A percentile compares a stretch with the other conserved stretches of the same genome.
Evolutionary conservation across 2,888 invertebrate genomes (phyloP).

Genomic region (Dione vanillae): DNA sequence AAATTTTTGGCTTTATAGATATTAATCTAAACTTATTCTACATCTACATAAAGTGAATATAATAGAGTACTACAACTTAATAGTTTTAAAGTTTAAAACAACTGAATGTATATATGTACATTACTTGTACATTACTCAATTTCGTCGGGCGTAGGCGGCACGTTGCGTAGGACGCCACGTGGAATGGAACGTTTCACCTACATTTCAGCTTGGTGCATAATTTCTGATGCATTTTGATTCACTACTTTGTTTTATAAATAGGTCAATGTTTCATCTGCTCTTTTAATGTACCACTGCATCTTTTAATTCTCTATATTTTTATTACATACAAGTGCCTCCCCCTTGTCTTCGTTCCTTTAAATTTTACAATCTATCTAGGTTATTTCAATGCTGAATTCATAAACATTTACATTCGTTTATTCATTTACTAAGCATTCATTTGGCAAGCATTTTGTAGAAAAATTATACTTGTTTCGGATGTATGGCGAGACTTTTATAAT

Average conservation of each 20-base stretch:
- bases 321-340: no score
- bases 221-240: conserved; percentile 5
- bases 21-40: no score
- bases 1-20: no score
- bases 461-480: no score
- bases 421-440: no score
- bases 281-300: neutral
- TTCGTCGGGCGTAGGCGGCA: neutral
- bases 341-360: no score
- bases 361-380: no score
- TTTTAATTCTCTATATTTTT: no score
- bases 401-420: no score
- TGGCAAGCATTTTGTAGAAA: no score
- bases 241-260: conserved; percentile 6
- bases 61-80: neutral
- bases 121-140: neutral
- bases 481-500: no score
- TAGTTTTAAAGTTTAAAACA: neutral
- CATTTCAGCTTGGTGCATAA: neutral
- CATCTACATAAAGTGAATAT: neutral
- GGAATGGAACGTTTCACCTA: conserved; percentile 7
- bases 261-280: neutral
- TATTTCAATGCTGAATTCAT: no score
- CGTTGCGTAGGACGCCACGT: conserved; percentile 18
- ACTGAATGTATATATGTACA: neutral